phyloP scores from a whole-genome alignment of 2,888 invertebrate genomes.

The Gryllus longicercus region DNA sequence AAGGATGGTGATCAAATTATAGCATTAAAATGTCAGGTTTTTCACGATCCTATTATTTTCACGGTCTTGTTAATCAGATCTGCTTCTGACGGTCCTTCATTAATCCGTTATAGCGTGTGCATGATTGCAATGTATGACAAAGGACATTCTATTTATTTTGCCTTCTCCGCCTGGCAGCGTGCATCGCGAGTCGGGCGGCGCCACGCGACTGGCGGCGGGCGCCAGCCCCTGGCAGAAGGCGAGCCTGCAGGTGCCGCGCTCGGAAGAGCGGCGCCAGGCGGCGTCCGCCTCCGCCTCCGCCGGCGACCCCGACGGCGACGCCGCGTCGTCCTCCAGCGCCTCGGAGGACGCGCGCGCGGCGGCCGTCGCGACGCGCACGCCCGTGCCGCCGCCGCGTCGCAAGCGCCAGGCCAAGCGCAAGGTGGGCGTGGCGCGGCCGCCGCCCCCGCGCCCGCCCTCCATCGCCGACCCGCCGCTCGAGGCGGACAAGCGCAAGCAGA shows the following conservation, averaged over 20 bases:
- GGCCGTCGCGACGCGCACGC: not conserved
- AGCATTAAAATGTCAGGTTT: too few relatives aligned
- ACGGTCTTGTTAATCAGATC: too few relatives aligned
- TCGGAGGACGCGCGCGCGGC: not conserved
- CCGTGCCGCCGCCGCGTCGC: not conserved
- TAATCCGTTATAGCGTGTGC: too few relatives aligned
- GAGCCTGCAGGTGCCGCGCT: not conserved
- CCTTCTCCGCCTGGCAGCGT: too few relatives aligned
- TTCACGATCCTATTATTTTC: too few relatives aligned
- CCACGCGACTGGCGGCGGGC: not conserved
- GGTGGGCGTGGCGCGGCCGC: not conserved
- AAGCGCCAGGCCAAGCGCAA: not conserved
- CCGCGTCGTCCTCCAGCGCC: not conserved
- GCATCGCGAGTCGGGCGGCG: too few relatives aligned
- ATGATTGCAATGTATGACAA: too few relatives aligned
- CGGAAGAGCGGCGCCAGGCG: not conserved
- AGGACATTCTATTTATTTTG: too few relatives aligned
- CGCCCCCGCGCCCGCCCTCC: not conserved
- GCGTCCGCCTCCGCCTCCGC: not conserved
- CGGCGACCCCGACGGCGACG: not conserved
- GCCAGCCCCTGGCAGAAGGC: not conserved
- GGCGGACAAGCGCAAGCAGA: not conserved
- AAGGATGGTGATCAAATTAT: too few relatives aligned
- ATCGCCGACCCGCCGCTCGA: not conserved
- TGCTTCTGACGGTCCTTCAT: too few relatives aligned